Evolutionary conservation across 2,797 vertebrate genomes (phyloP).

Genomic region (Molossus alvarezi): DNA sequence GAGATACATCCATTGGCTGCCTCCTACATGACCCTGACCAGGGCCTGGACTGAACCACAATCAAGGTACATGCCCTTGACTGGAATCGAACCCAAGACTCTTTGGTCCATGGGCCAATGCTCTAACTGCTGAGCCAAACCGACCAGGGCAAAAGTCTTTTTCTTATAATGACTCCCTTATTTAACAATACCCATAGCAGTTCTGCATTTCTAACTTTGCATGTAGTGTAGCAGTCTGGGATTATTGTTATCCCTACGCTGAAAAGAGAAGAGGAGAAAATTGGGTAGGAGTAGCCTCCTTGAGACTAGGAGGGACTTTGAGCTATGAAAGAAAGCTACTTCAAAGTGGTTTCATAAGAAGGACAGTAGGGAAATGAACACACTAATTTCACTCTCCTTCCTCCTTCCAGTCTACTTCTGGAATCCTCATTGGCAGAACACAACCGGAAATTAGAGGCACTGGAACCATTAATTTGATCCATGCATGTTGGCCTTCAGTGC

Average conservation of each 20-base stretch:
- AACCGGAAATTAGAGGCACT: neutral
- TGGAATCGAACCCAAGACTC: too few relatives aligned
- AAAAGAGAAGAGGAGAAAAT: neutral
- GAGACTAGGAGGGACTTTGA: neutral
- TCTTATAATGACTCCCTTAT: neutral
- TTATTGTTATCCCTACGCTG: neutral
- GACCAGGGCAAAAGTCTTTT: neutral
- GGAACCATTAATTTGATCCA: neutral
- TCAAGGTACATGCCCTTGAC: too few relatives aligned
- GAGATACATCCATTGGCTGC: too few relatives aligned
- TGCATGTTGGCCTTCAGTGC: neutral
- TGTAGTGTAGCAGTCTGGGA: neutral
- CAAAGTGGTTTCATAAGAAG: neutral
- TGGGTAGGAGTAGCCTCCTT: neutral
- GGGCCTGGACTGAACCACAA: too few relatives aligned
- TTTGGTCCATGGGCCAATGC: too few relatives aligned
- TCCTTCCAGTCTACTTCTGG: neutral
- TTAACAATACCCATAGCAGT: neutral
- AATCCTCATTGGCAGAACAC: neutral
- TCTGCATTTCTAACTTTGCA: neutral
- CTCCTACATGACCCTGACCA: too few relatives aligned
- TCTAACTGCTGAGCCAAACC: too few relatives aligned
- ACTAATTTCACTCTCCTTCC: neutral
- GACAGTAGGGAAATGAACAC: neutral
- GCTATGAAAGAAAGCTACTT: neutral